A percentile compares a stretch with the other conserved stretches of the same genome.
These are phyloP conservation scores for Lucilia sericata DNA, from an alignment of 1,140 invertebrate genomes.

Conservation along the genomic window DNA sequence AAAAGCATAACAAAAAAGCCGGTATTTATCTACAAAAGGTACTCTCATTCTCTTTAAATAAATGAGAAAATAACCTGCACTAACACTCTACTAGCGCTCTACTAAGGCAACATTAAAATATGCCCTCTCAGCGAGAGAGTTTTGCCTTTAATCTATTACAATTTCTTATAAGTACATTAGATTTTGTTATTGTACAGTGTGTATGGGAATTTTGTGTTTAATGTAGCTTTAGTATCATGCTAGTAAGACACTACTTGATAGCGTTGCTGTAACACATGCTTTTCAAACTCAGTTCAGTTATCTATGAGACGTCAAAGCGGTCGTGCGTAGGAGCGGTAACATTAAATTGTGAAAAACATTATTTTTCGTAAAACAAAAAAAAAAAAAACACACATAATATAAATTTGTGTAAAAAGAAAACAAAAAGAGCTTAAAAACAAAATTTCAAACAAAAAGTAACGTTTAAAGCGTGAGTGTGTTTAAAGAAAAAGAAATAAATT, in stretches of 20 bases:
- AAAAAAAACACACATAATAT: not conserved
- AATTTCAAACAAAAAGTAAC: not conserved
- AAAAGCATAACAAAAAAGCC: slow-evolving; percentile 25
- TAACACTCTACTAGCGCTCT: slow-evolving; percentile 6
- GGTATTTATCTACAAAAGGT: slow-evolving; percentile 21
- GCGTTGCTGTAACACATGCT: not conserved
- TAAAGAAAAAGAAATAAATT: not conserved
- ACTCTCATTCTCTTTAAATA: not conserved
- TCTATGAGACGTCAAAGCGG: slow-evolving; percentile 39
- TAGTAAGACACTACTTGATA: not conserved
- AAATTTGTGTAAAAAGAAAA: not conserved
- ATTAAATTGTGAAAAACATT: not conserved
- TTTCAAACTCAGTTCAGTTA: slow-evolving; percentile 31
- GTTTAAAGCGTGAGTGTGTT: not conserved
- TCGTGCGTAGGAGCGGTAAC: slow-evolving; percentile 28
- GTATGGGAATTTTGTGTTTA: not conserved
- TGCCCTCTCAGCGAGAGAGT: not conserved
- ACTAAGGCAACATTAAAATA: not conserved
- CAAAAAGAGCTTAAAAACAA: not conserved
- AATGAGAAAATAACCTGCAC: not conserved
- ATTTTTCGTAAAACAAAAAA: not conserved
- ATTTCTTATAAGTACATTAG: not conserved
- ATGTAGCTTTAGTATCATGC: not conserved
- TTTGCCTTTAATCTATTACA: not conserved
- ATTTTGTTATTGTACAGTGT: not conserved